Conservation (phyloP, 2,888 invertebrate species). For the Leptinotarsa tumamoca region DNA sequence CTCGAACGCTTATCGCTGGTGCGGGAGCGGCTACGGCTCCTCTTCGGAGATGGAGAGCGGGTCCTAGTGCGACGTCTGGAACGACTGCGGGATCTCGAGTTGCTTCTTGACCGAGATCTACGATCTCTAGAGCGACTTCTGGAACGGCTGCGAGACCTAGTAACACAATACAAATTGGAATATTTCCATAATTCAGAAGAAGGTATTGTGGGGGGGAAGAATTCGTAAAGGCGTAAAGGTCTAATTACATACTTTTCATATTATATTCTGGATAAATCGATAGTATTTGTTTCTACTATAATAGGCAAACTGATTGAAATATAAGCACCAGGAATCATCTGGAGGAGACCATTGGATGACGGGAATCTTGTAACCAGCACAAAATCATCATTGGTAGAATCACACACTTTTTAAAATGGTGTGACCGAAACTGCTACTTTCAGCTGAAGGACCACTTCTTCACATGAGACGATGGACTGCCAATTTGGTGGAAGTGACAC, state of each 20-base stretch:
- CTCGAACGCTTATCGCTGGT: constrained; percentile 59
- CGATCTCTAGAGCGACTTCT: constrained; percentile 65
- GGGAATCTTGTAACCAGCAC: too few species aligned
- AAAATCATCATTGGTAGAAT: too few species aligned
- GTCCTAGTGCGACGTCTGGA: constrained; percentile 65
- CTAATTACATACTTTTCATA: too few species aligned
- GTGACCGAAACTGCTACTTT: too few species aligned
- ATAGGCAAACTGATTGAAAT: neutral
- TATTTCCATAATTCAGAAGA: neutral
- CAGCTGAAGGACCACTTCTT: too few species aligned
- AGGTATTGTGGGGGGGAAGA: neutral
- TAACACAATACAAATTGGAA: constrained; percentile 41
- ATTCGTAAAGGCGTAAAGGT: too few species aligned
- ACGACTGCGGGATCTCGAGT: constrained; percentile 64
- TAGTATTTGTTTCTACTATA: too few species aligned
- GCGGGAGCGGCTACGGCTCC: constrained; percentile 61
- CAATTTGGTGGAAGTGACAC: too few species aligned
- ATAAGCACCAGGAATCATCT: neutral
- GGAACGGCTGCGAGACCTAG: constrained; percentile 64
- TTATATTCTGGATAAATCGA: too few species aligned
- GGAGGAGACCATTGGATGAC: too few species aligned
- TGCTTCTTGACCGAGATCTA: constrained; percentile 63
- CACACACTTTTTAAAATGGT: too few species aligned
- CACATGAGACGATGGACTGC: too few species aligned
- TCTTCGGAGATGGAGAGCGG: constrained; percentile 60